These are phyloP conservation scores for Blennius ocellaris DNA, from an alignment of 2,113 vertebrate species.

Conservation along the genomic window DNA sequence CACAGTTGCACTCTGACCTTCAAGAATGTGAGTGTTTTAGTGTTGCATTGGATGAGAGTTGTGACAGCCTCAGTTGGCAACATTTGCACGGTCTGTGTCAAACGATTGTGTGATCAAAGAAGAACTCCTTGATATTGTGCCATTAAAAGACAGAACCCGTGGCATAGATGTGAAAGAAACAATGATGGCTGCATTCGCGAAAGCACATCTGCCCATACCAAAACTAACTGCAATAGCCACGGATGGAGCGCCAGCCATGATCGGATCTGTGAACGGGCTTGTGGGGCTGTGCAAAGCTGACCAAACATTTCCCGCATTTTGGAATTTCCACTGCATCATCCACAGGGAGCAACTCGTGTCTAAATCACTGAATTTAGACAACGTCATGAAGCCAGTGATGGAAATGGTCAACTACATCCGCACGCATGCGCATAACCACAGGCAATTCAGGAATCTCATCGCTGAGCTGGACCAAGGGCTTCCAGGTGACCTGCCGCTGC, in stretches of 20 bases:
- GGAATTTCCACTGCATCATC: slow-evolving; percentile 62
- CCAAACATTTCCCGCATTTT: slow-evolving; percentile 45
- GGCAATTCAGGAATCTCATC: too few species aligned
- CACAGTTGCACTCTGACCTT: slow-evolving; percentile 12
- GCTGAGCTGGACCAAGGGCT: too few species aligned
- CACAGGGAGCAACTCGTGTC: slow-evolving; percentile 43
- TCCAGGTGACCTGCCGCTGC: too few species aligned
- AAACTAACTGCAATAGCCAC: slow-evolving; percentile 42
- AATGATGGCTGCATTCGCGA: slow-evolving; percentile 28
- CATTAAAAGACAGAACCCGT: slow-evolving; percentile 47
- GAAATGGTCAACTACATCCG: slow-evolving; percentile 50
- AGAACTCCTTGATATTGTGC: slow-evolving; percentile 40
- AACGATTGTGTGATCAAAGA: slow-evolving; percentile 23
- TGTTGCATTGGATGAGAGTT: slow-evolving; percentile 18
- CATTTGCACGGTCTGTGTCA: slow-evolving; percentile 25
- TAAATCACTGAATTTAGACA: slow-evolving; percentile 56
- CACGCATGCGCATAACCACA: slow-evolving; percentile 49
- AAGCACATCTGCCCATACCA: slow-evolving; percentile 15
- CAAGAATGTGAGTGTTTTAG: slow-evolving; percentile 30
- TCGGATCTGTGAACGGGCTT: slow-evolving; percentile 48
- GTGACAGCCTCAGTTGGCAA: slow-evolving; percentile 30
- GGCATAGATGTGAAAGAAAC: slow-evolving; percentile 56
- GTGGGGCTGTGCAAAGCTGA: slow-evolving; percentile 56
- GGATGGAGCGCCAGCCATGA: too few species aligned
- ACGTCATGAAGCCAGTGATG: slow-evolving; percentile 58